These are phyloP conservation scores for Tenrec ecaudatus DNA, from an alignment of 2,113 vertebrate genomes.

Conservation along the genomic window DNA sequence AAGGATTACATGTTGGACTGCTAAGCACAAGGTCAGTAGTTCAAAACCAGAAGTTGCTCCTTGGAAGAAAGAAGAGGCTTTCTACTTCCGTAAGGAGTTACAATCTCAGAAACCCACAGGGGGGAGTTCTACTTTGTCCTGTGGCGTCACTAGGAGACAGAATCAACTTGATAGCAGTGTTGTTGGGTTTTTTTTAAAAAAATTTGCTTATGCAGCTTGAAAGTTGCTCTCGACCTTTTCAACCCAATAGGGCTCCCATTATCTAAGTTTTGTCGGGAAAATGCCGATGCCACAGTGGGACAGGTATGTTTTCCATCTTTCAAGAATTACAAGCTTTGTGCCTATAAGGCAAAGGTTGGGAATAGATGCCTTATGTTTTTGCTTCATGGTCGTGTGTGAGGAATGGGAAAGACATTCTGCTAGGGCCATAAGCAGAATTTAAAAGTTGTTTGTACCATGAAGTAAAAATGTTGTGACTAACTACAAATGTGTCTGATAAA, in stretches of 20 bases:
- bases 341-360: neutral
- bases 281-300: neutral
- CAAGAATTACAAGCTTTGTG: neutral
- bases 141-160: no score
- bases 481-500: neutral
- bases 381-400: constrained; percentile 12
- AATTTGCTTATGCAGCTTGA: no score
- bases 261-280: neutral
- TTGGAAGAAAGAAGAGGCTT: no score
- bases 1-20: no score
- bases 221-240: neutral
- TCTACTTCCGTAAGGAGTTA: no score
- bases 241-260: neutral
- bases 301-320: neutral
- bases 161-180: no score
- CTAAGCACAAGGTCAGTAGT: no score
- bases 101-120: no score
- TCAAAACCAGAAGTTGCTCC: no score
- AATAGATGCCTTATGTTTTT: neutral
- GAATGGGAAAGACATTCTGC: no score
- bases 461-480: constrained; percentile 20
- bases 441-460: constrained; percentile 34
- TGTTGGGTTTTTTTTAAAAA: no score
- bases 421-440: constrained; percentile 29
- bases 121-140: no score